Percentiles rank a stretch among this genome's conserved stretches.
These are phyloP conservation scores for Epistrophe grossulariae DNA, from an alignment of 2,888 invertebrate species.

Conservation along the genomic window DNA sequence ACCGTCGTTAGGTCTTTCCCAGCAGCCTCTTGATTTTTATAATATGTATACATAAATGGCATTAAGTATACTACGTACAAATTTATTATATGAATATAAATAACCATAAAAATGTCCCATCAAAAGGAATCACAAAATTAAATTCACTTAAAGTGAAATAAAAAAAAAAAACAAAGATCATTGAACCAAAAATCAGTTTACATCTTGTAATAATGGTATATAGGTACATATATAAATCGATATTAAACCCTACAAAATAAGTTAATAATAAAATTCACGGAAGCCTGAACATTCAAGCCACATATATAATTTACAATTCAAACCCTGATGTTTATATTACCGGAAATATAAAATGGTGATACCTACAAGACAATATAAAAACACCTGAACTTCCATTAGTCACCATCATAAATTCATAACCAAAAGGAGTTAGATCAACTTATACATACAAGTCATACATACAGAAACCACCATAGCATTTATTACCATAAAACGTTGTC, in stretches of 20 bases:
- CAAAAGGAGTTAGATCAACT: constrained; percentile 12
- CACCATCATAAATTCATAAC: neutral
- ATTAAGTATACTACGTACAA: no score
- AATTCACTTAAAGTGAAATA: neutral
- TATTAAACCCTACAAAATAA: neutral
- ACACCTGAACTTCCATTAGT: constrained; percentile 24
- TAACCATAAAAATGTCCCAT: neutral
- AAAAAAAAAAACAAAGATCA: neutral
- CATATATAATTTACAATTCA: constrained; percentile 24
- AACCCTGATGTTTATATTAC: constrained; percentile 27
- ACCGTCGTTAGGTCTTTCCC: no score
- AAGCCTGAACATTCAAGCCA: neutral
- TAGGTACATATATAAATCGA: neutral
- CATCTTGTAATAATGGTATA: neutral
- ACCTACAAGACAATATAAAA: constrained; percentile 9
- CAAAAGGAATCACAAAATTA: neutral
- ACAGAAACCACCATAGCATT: constrained; percentile 9
- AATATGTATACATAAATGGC: no score
- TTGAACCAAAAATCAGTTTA: neutral
- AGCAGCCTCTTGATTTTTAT: no score
- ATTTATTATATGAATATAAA: no score
- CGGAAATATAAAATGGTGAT: constrained; percentile 24
- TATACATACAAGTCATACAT: neutral
- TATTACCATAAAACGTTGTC: constrained; percentile 28
- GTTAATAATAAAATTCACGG: constrained; percentile 21